Evolutionary conservation across 2,888 invertebrate species (phyloP).

Genomic region (Latrodectus hesperus): DNA sequence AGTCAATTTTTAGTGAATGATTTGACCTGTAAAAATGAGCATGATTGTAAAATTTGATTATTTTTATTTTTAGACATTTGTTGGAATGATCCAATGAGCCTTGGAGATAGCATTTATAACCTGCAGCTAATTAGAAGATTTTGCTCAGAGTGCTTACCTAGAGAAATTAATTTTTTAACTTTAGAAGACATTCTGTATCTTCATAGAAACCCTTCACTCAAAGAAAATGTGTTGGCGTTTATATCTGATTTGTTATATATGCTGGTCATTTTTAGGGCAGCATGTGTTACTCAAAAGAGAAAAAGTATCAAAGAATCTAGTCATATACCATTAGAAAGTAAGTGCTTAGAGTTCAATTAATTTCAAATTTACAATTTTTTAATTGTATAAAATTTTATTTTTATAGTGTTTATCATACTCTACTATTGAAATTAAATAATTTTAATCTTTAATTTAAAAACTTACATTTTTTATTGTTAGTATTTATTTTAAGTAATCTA

Average conservation of each 20-base stretch:
- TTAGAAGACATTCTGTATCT: constrained; percentile 96
- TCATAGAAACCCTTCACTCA: constrained; percentile 86
- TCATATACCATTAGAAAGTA: constrained; percentile 60
- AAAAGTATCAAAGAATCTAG: constrained; percentile 75
- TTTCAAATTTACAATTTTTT: not conserved
- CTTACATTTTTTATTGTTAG: too few species aligned
- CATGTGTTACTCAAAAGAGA: constrained; percentile 84
- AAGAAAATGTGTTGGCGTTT: constrained; percentile 91
- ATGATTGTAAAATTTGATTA: too few species aligned
- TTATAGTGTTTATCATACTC: not conserved
- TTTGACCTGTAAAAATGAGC: too few species aligned
- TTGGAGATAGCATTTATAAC: constrained; percentile 93
- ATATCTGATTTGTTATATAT: constrained; percentile 94
- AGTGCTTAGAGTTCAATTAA: not conserved
- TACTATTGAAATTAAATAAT: too few species aligned
- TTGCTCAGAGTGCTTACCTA: constrained; percentile 88
- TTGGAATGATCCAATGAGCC: constrained; percentile 80
- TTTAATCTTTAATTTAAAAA: too few species aligned
- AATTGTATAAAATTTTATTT: not conserved
- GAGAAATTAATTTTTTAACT: constrained; percentile 92
- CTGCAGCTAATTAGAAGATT: constrained; percentile 90
- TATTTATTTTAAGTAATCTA: too few species aligned
- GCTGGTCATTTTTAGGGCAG: constrained; percentile 92
- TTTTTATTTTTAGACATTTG: constrained; percentile 46
- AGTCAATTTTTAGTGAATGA: too few species aligned